These are phyloP conservation scores for Gyrodactylus salaris DNA, from an alignment of 1,140 invertebrate genomes.

Conservation along the genomic window DNA sequence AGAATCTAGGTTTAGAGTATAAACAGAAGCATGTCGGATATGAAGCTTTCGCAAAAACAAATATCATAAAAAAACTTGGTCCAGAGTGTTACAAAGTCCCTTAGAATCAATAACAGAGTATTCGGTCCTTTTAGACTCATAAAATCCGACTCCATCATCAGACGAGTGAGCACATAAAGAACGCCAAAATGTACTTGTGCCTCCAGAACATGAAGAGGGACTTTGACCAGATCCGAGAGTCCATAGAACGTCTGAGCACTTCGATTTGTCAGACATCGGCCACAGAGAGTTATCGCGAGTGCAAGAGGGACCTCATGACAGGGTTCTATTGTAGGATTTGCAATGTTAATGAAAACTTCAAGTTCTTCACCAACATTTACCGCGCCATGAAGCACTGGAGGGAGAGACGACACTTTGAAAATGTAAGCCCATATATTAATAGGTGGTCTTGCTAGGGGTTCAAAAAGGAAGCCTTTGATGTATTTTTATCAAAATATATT, in stretches of 20 bases:
- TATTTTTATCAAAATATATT: neutral
- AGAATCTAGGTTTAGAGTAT: no score
- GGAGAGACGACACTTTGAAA: neutral
- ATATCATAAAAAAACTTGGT: no score
- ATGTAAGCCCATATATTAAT: neutral
- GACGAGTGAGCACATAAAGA: neutral
- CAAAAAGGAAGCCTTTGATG: neutral
- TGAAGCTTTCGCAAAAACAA: no score
- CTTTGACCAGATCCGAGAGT: no score
- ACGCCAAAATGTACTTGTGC: neutral
- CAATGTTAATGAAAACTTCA: neutral
- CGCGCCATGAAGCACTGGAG: neutral
- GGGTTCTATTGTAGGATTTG: neutral
- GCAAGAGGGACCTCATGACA: neutral
- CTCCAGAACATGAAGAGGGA: no score
- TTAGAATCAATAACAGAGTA: no score
- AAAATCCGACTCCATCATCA: neutral
- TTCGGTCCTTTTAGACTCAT: neutral
- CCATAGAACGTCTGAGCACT: no score
- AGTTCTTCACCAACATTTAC: neutral
- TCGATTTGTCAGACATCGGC: no score
- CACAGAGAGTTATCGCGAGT: no score
- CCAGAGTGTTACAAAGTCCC: no score
- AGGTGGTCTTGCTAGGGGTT: neutral
- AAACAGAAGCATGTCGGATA: no score